phyloP scores from a whole-genome alignment of 2,113 vertebrate genomes.

The Oreochromis tanganicae region DNA sequence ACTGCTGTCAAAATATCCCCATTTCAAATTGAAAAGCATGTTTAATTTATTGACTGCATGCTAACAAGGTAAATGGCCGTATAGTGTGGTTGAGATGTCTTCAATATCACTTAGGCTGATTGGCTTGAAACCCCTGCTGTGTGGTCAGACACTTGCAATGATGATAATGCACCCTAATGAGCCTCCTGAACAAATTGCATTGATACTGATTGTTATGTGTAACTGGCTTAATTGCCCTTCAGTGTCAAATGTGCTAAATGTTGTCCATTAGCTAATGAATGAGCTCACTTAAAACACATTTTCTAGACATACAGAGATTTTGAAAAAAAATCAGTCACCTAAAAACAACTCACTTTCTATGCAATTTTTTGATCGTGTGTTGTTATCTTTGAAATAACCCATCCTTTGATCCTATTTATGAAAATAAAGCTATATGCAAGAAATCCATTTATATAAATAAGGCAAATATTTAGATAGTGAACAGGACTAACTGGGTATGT shows the following conservation, averaged over 20 bases:
- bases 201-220: background rate
- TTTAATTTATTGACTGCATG: background rate
- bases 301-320: background rate
- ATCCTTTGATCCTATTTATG: too few relatives aligned
- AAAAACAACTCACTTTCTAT: background rate
- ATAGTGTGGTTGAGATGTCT: background rate
- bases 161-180: conserved; percentile 31
- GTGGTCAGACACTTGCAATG: background rate
- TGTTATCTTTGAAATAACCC: background rate
- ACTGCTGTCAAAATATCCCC: background rate
- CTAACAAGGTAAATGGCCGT: background rate
- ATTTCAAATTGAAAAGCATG: background rate
- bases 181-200: background rate
- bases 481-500: background rate
- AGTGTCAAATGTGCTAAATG: background rate
- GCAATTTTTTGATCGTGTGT: rapidly evolving
- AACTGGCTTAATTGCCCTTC: background rate
- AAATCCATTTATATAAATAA: background rate
- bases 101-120: conserved; percentile 6
- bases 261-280: conserved; percentile 12
- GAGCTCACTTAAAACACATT: background rate
- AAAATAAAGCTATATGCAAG: background rate
- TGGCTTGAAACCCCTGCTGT: conserved; percentile 7
- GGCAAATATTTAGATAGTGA: background rate
- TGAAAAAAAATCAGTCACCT: background rate